phyloP scores from a whole-genome alignment of 2,888 invertebrate species.

The Eupithecia subfuscata region DNA sequence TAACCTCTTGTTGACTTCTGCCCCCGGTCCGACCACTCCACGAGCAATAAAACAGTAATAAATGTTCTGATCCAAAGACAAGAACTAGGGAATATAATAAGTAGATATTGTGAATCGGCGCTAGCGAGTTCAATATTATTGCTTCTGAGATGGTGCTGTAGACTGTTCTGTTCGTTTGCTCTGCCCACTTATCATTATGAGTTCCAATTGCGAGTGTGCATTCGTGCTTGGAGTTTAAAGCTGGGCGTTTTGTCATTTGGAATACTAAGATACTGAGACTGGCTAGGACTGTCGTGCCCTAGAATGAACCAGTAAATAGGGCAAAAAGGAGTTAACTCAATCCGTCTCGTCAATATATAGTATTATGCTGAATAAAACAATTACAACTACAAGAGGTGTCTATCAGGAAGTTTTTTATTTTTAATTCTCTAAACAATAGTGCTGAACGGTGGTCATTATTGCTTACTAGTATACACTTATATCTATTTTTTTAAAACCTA shows the following conservation, averaged over 20 bases:
- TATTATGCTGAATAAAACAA: too few relatives aligned
- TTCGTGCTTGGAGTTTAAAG: slow-evolving; percentile 48
- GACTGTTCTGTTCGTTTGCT: slow-evolving; percentile 57
- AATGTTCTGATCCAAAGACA: slow-evolving; percentile 79
- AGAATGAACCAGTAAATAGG: background rate
- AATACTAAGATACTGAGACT: background rate
- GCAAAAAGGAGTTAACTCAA: too few relatives aligned
- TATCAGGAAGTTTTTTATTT: too few relatives aligned
- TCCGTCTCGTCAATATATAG: too few relatives aligned
- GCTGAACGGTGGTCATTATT: too few relatives aligned
- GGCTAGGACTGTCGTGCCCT: background rate
- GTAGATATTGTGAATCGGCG: slow-evolving; percentile 77
- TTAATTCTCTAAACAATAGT: too few relatives aligned
- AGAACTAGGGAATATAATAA: slow-evolving; percentile 76
- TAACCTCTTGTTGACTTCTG: slow-evolving; percentile 79
- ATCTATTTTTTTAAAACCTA: too few relatives aligned
- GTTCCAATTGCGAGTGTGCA: slow-evolving; percentile 51
- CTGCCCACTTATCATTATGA: slow-evolving; percentile 57
- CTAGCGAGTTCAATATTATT: slow-evolving; percentile 75
- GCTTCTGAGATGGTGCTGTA: slow-evolving; percentile 58
- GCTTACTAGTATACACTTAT: too few relatives aligned
- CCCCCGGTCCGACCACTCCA: slow-evolving; percentile 73
- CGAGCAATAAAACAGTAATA: slow-evolving; percentile 83
- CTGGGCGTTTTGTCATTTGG: slow-evolving; percentile 18
- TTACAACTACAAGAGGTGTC: too few relatives aligned